Percentiles rank a stretch among this genome's conserved stretches.
Conservation (phyloP, 2,113 vertebrate genomes). For the Plecturocebus donacophilus region DNA sequence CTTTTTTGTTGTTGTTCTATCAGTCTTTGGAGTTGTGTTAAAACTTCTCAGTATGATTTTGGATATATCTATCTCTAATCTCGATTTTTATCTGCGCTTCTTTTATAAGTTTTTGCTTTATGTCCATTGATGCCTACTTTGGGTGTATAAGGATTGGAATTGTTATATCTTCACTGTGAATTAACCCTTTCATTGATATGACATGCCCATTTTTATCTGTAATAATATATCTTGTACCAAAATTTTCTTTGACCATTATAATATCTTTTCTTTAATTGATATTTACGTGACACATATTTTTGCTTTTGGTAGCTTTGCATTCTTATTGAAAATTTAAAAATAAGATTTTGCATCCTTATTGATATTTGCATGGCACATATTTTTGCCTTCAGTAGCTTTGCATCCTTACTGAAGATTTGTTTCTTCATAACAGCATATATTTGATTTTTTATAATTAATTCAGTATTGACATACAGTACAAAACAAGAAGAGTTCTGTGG, state of each 20-base stretch:
- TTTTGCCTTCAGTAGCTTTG: background rate
- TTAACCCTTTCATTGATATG: background rate
- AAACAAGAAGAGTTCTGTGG: background rate
- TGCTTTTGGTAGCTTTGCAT: background rate
- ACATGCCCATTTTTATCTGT: background rate
- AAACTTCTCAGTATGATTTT: background rate
- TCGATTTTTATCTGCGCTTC: background rate
- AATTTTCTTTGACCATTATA: too few species aligned
- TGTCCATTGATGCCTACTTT: background rate
- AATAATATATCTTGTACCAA: background rate
- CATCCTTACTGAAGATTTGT: background rate
- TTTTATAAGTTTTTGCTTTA: too few species aligned
- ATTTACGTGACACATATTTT: background rate
- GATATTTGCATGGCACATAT: background rate
- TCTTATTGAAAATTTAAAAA: background rate
- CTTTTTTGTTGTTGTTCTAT: background rate
- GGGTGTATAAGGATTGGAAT: background rate
- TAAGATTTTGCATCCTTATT: background rate
- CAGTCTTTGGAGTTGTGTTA: background rate
- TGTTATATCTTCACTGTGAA: background rate
- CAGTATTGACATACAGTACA: background rate
- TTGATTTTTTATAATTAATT: background rate
- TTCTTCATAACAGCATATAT: background rate
- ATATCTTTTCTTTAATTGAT: background rate
- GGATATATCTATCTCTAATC: background rate